Conservation (phyloP, 2,888 invertebrate genomes). For the Epistrophella euchroma region DNA sequence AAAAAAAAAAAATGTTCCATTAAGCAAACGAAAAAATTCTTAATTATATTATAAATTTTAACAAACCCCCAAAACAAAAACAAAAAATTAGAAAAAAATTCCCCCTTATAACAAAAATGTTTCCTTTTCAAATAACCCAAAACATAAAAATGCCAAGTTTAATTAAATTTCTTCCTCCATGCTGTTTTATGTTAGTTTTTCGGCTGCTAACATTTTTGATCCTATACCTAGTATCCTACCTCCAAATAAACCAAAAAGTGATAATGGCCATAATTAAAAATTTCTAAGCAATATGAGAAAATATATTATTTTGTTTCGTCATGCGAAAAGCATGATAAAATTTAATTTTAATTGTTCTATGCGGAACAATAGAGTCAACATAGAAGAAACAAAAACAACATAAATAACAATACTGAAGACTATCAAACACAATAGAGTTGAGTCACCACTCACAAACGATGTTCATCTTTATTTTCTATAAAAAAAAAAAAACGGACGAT, state of each 20-base stretch:
- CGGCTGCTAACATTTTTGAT: not conserved
- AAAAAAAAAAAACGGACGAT: conserved; percentile 1
- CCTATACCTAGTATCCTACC: not conserved
- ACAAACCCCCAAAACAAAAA: not conserved
- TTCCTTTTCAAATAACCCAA: conserved; percentile 45
- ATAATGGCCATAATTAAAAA: conserved; percentile 54
- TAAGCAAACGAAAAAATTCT: not conserved
- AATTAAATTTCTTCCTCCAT: conserved; percentile 57
- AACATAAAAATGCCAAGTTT: conserved; percentile 60
- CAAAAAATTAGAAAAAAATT: not conserved
- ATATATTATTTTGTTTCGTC: conserved; percentile 30
- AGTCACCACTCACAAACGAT: not conserved
- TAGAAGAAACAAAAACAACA: not conserved
- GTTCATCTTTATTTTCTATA: conserved; percentile 13
- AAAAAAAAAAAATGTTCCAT: not conserved
- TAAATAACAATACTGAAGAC: conserved; percentile 19
- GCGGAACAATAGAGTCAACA: conserved; percentile 41
- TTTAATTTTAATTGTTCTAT: conserved; percentile 50
- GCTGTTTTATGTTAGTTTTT: conserved; percentile 16
- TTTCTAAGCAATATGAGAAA: conserved; percentile 33
- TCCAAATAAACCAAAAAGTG: conserved; percentile 23
- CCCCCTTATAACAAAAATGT: not conserved
- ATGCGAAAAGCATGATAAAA: conserved; percentile 66
- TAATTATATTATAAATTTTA: conserved; percentile 22
- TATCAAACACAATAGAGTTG: conserved; percentile 49